These are phyloP conservation scores for Parazoanthus darwini DNA, from an alignment of 92 coral and sea anemone genomes.

Conservation along the genomic window DNA sequence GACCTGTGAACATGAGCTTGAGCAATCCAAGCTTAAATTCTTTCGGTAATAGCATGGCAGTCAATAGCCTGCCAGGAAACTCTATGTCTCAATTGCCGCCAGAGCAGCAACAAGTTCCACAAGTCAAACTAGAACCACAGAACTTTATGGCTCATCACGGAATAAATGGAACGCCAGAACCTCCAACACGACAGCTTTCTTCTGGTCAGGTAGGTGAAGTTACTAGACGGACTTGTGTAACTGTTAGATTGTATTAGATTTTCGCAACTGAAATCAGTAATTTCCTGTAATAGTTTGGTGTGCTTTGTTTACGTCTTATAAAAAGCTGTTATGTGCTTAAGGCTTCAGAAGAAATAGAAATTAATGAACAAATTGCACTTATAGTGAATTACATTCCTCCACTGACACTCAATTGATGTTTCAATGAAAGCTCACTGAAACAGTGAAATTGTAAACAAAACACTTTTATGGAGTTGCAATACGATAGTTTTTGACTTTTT, in stretches of 20 bases:
- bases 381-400: constrained; percentile 22
- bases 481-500: neutral
- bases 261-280: neutral
- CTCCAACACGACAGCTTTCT: constrained; percentile 63
- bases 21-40: too few species aligned
- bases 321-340: constrained; percentile 6
- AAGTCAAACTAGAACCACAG: constrained; percentile 64
- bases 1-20: too few species aligned
- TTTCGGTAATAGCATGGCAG: constrained; percentile 50
- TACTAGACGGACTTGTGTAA: constrained; percentile 7
- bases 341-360: neutral
- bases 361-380: neutral
- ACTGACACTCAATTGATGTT: neutral
- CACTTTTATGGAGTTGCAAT: neutral
- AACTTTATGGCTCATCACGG: constrained; percentile 73
- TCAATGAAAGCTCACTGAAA: neutral
- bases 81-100: constrained; percentile 69
- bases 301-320: neutral
- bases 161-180: constrained; percentile 87
- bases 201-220: constrained; percentile 77
- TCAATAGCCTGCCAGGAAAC: constrained; percentile 45
- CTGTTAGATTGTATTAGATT: neutral
- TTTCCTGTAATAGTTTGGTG: neutral
- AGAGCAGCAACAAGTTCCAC: constrained; percentile 66
- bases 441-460: constrained; percentile 18